Percentiles rank a stretch among this genome's conserved stretches.
Evolutionary conservation across 2,888 invertebrate genomes (phyloP).

Genomic region (Mellilla xanthometata): DNA sequence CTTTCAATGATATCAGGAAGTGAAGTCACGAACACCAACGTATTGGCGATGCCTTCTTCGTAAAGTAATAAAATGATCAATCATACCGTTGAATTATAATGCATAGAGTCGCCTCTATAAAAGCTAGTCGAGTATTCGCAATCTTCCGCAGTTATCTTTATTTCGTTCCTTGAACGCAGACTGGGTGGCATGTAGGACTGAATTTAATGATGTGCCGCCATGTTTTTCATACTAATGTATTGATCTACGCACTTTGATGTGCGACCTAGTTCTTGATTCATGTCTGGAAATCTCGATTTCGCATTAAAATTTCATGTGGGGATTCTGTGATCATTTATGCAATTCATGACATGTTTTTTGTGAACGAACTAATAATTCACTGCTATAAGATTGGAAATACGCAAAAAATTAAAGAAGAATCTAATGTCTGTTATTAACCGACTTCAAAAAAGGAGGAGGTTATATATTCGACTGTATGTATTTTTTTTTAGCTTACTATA

Average conservation of each 20-base stretch:
- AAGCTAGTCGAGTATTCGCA: constrained; percentile 62
- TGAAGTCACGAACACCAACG: constrained; percentile 62
- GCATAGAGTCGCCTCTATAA: constrained; percentile 51
- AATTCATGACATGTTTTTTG: too few species aligned
- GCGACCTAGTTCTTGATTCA: constrained; percentile 3
- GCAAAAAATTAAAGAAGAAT: too few species aligned
- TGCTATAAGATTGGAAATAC: too few species aligned
- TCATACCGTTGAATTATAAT: constrained; percentile 74
- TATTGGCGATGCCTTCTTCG: constrained; percentile 74
- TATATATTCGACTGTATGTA: too few species aligned
- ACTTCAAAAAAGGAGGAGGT: too few species aligned
- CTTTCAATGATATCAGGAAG: constrained; percentile 62
- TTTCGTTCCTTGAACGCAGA: constrained; percentile 30
- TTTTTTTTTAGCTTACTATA: too few species aligned
- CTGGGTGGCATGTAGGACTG: constrained; percentile 29
- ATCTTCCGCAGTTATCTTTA: constrained; percentile 44
- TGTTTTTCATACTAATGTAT: constrained; percentile 27
- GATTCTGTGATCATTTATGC: too few species aligned
- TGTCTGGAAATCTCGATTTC: constrained; percentile 2
- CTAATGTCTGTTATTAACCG: too few species aligned
- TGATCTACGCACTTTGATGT: constrained; percentile 11
- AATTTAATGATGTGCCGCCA: constrained; percentile 23
- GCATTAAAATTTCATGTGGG: too few species aligned
- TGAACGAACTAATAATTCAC: too few species aligned
- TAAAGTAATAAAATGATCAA: constrained; percentile 75